Evolutionary conservation across 2,888 invertebrate genomes (phyloP).

Genomic region (Schrankia costaestrigalis): DNA sequence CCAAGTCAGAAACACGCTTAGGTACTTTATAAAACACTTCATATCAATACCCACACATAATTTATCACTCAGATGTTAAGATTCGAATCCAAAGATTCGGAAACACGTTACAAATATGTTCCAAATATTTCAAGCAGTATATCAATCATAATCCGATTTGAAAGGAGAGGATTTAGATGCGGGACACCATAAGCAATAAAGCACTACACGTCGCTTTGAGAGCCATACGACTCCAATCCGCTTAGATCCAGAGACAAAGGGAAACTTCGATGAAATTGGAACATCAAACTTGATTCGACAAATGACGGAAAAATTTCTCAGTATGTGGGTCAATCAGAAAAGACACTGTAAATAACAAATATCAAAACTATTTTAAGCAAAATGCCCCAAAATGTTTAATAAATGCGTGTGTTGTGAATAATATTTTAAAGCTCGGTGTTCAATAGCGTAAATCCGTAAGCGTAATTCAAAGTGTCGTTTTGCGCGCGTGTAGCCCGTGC

Average conservation of each 20-base stretch:
- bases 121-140: constrained; percentile 19
- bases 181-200: constrained; percentile 41
- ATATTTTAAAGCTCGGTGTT: constrained; percentile 26
- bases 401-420: constrained; percentile 15
- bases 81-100: background rate
- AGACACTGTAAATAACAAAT: constrained; percentile 1
- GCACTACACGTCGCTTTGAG: constrained; percentile 50
- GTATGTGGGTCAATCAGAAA: constrained; percentile 23
- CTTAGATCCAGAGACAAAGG: constrained; percentile 59
- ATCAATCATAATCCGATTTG: constrained; percentile 27
- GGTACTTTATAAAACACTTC: too few species aligned
- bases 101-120: constrained; percentile 15
- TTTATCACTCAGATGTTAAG: too few species aligned
- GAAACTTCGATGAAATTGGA: constrained; percentile 58
- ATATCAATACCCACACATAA: too few species aligned
- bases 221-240: constrained; percentile 55
- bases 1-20: too few species aligned
- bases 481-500: constrained; percentile 41
- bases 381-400: constrained; percentile 8
- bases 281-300: constrained; percentile 32
- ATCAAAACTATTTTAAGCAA: constrained; percentile 6
- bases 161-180: constrained; percentile 27
- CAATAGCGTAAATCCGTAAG: constrained; percentile 40
- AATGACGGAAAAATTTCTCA: constrained; percentile 19
- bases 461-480: constrained; percentile 53